phyloP scores from a whole-genome alignment of 2,888 invertebrate genomes.

The Lymantria dispar region DNA sequence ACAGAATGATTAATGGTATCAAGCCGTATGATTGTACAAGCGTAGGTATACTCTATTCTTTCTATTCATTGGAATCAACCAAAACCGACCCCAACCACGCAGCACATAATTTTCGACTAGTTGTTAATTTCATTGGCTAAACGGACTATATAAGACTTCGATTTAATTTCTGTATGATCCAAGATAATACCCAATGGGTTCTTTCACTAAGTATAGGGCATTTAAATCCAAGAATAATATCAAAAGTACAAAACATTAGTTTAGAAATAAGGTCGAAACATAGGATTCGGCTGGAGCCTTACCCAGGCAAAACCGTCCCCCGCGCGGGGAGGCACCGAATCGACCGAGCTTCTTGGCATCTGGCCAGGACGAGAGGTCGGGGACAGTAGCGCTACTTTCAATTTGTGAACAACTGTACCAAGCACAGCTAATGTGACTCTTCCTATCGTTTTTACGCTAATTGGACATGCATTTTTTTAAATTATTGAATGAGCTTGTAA shows the following conservation, averaged over 20 bases:
- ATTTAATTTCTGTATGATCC: background rate
- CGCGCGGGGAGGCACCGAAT: constrained; percentile 42
- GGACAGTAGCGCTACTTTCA: constrained; percentile 49
- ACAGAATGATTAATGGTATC: too few species aligned
- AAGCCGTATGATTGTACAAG: too few species aligned
- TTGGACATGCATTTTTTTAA: constrained; percentile 4
- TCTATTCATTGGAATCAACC: too few species aligned
- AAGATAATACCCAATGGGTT: background rate
- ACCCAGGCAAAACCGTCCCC: constrained; percentile 30
- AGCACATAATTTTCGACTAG: too few species aligned
- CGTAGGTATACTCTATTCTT: too few species aligned
- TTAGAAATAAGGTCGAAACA: constrained; percentile 36
- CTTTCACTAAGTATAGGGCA: background rate
- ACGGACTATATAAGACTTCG: background rate
- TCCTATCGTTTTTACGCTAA: constrained; percentile 16
- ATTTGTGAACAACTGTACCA: constrained; percentile 51
- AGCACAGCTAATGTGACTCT: constrained; percentile 32
- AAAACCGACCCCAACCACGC: too few species aligned
- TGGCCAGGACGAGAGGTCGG: constrained; percentile 49
- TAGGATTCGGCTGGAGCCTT: constrained; percentile 28
- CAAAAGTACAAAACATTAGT: constrained; percentile 25
- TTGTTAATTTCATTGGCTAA: too few species aligned
- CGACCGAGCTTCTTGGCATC: constrained; percentile 63
- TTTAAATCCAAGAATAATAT: constrained; percentile 24
- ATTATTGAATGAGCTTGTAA: background rate